Evolutionary conservation across 2,797 vertebrate species (phyloP), one percentile per base, ranked within the genome.

Genomic region (Lagocephalus sceleratus): DNA sequence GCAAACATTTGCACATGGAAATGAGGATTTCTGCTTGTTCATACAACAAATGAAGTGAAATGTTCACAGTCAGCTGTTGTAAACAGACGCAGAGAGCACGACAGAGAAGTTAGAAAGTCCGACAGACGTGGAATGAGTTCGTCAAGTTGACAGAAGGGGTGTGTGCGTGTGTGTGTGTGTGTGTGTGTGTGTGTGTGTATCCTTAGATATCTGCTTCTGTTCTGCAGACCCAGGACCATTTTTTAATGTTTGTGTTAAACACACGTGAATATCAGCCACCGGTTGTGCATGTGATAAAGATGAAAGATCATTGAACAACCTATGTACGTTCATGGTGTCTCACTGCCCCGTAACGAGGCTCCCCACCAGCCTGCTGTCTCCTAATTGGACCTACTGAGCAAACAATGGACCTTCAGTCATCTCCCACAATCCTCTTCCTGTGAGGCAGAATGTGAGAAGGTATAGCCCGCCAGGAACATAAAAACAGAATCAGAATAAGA

Each of bases 361-460:
- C 60, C 26, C 69, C 77, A 83, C 84, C 82, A 78, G 66, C 87
- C 78, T 74, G 70, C 75, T 26, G 67, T 72, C 71, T 73, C 44
- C 58, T 88, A 88, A 88, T 88, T 89, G 81, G 81, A 77, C 83
- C 70, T 66, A 76, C 69, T 20, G 68, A 79, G 73, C 74, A 57
- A 75, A 57, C 22, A 60, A 71, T 11, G 1, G 45, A 74, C 76
- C 60, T 65, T 54, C 59, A 58, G 71, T 73, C 79, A 86, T 76
- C 76, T 81, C 85, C 77, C 79, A 73, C 52, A 72, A 80, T 63
- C 64, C 63, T 61, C 38, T 20, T 29, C 29, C 11, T 29, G 7
- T 11, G 8, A 29, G 29, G 29, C 7, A 10, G 29, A 29, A 29
- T 11, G 29, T 29, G 29, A 11, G 29, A 29, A 29, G 29, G 29